Conservation (phyloP, 2,888 invertebrate species). For the Drosophila diplacantha region DNA sequence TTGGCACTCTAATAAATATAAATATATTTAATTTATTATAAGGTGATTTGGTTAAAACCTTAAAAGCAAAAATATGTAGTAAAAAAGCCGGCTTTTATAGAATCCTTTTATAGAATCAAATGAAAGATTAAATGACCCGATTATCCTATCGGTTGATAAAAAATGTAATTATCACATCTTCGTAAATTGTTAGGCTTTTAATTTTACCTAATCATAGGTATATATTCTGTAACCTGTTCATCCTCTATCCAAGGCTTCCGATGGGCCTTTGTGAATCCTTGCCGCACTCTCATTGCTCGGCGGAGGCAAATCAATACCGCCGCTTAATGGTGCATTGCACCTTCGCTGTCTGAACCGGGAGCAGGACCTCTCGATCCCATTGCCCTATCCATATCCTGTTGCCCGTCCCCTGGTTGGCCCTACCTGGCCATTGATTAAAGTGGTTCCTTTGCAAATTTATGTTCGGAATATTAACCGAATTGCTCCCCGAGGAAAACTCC, state of each 20-base stretch:
- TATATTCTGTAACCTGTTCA: neutral
- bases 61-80: neutral
- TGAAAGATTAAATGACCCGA: no score
- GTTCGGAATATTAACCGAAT: slow-evolving; percentile 70
- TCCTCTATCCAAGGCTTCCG: neutral
- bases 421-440: slow-evolving; percentile 67
- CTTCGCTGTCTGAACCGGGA: slow-evolving; percentile 18
- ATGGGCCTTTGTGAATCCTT: slow-evolving; percentile 17
- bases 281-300: slow-evolving; percentile 28
- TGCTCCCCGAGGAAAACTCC: slow-evolving; percentile 69
- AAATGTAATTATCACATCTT: no score
- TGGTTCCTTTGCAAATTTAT: slow-evolving; percentile 69
- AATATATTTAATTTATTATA: neutral
- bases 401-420: slow-evolving; percentile 19
- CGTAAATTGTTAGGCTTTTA: no score
- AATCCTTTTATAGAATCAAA: neutral
- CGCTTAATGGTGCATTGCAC: slow-evolving; percentile 58
- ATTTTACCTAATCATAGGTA: no score
- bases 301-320: slow-evolving; percentile 48
- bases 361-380: slow-evolving; percentile 14
- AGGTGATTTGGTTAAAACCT: neutral
- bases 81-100: neutral
- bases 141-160: no score
- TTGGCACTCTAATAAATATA: neutral
- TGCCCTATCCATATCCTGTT: slow-evolving; percentile 7